phyloP scores from a whole-genome alignment of 2,113 vertebrate species.

The Morone chrysops region DNA sequence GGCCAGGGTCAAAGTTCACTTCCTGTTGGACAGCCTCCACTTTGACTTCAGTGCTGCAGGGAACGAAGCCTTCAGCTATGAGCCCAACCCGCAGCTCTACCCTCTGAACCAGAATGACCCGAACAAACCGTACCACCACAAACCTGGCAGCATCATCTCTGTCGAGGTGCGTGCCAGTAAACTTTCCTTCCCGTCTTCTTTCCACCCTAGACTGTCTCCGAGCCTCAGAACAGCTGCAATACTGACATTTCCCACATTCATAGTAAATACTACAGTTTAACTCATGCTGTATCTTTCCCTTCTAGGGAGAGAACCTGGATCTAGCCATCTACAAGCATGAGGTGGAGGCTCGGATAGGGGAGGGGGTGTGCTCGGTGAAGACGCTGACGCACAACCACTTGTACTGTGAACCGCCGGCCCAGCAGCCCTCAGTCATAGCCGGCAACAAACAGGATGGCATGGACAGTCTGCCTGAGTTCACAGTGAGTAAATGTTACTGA shows the following conservation, averaged over 20 bases:
- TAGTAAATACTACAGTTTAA: background rate
- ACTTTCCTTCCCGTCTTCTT: background rate
- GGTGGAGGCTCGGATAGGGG: conserved; percentile 95
- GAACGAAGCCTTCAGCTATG: conserved; percentile 89
- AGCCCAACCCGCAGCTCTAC: conserved; percentile 89
- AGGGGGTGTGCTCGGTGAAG: conserved; percentile 91
- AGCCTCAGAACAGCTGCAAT: background rate
- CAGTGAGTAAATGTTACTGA: conserved; percentile 80
- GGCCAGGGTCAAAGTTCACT: conserved; percentile 87
- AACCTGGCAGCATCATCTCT: conserved; percentile 95
- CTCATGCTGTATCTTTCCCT: background rate
- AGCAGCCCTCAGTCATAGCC: conserved; percentile 86
- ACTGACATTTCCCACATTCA: background rate
- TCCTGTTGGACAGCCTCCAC: conserved; percentile 93
- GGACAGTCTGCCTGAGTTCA: conserved; percentile 92
- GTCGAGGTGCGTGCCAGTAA: conserved; percentile 88
- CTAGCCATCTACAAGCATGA: conserved; percentile 95
- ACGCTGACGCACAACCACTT: conserved; percentile 94
- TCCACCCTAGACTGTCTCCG: background rate
- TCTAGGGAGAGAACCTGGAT: conserved; percentile 94
- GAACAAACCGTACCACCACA: conserved; percentile 91
- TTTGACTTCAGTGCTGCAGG: conserved; percentile 90
- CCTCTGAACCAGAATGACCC: conserved; percentile 89
- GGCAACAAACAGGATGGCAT: conserved; percentile 86
- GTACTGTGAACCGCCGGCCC: conserved; percentile 92